Percentiles rank a stretch among this genome's conserved stretches.
Conservation (phyloP, 2,888 invertebrate species). For the Tenthredo mesomela region DNA sequence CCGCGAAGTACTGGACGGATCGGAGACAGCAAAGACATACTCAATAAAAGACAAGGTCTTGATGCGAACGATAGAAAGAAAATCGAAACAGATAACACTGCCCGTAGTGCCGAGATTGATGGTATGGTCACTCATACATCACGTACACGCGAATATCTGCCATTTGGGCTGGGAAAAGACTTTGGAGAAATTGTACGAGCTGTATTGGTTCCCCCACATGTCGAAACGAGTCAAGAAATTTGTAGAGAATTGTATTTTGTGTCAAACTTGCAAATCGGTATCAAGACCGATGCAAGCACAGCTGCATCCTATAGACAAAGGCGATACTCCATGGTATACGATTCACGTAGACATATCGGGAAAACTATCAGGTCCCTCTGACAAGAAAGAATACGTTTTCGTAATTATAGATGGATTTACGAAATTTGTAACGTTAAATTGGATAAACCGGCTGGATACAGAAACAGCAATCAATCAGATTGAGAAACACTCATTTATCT, state of each 20-base stretch:
- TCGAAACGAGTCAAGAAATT: slow-evolving; percentile 2
- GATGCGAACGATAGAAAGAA: no score
- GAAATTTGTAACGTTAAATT: not conserved
- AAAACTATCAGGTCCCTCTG: slow-evolving; percentile 4
- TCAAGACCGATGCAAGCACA: slow-evolving; percentile 4
- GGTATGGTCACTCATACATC: no score
- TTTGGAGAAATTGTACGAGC: slow-evolving; percentile 13
- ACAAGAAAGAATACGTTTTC: not conserved
- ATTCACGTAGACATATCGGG: slow-evolving; percentile 9
- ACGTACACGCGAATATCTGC: not conserved
- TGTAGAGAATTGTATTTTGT: not conserved
- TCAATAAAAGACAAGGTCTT: no score
- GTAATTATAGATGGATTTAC: not conserved
- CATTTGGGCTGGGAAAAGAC: slow-evolving; percentile 42
- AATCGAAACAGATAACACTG: no score
- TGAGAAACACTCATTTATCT: not conserved
- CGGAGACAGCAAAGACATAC: no score
- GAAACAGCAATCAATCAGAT: not conserved
- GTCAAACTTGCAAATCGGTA: not conserved
- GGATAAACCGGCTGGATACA: not conserved
- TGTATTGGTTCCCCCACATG: not conserved
- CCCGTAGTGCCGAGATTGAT: no score
- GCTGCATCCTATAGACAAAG: slow-evolving; percentile 1
- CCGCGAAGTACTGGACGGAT: no score
- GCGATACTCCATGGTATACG: not conserved